Evolutionary conservation across 2,888 invertebrate genomes (phyloP).

Genomic region (Hydroisotoma schaefferi): DNA sequence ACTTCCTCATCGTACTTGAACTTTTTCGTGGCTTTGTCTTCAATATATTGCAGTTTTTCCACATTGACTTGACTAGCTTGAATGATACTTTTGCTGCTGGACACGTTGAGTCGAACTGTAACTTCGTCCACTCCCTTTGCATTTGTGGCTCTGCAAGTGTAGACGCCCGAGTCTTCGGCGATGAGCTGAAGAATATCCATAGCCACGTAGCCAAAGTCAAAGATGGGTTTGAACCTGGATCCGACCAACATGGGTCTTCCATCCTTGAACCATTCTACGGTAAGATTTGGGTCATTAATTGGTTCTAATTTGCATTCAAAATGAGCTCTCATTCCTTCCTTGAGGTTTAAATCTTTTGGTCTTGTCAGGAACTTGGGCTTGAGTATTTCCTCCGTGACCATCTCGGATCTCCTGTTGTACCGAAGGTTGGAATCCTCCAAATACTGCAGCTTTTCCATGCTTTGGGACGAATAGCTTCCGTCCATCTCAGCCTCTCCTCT

Average conservation of each 20-base stretch:
- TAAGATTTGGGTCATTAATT: constrained; percentile 91
- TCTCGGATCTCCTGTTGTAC: constrained; percentile 74
- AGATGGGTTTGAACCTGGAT: constrained; percentile 91
- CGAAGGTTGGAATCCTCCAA: constrained; percentile 82
- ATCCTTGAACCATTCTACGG: constrained; percentile 96
- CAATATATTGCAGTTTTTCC: constrained; percentile 83
- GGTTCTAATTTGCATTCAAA: constrained; percentile 97
- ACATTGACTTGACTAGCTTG: constrained; percentile 82
- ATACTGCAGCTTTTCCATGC: constrained; percentile 82
- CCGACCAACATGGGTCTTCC: constrained; percentile 88
- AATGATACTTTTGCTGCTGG: constrained; percentile 51
- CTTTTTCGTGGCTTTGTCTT: constrained; percentile 62
- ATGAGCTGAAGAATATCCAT: constrained; percentile 93
- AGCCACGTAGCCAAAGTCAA: constrained; percentile 98
- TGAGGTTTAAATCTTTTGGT: constrained; percentile 79
- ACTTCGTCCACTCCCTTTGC: constrained; percentile 84
- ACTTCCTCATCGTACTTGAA: constrained; percentile 64
- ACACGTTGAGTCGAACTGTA: constrained; percentile 50
- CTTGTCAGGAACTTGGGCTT: constrained; percentile 81
- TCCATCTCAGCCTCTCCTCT: constrained; percentile 81
- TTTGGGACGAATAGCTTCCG: constrained; percentile 81
- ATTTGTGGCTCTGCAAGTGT: constrained; percentile 91
- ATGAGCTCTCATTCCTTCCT: constrained; percentile 89
- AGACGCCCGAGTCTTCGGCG: constrained; percentile 78
- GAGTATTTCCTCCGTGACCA: constrained; percentile 81